Evolutionary conservation across 1,140 invertebrate genomes (phyloP), one percentile per base, ranked within the genome.

Genomic region (Drosophila mayri): DNA sequence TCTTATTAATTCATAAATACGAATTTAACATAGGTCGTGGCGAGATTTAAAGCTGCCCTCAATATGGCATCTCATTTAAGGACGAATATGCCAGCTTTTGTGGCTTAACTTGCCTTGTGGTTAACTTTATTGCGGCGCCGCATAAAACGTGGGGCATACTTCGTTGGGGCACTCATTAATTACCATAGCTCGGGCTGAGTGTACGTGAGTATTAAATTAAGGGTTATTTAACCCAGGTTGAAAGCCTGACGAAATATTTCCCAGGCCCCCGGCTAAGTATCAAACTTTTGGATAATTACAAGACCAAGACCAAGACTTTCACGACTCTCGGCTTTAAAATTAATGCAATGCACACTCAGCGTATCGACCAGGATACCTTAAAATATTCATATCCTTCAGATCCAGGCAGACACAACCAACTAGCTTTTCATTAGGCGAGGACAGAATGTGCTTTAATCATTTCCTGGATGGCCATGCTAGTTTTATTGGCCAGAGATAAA

Each of bases 1-100:
- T 67, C 78, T 90, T 85, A 90, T 90, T 90, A 81, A 90, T 90
- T 85, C 85, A 90, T 81, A 85, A 90, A 85, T 88, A 77, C 57
- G 62, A 63, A 79, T 68, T 81, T 79, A 38, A 46, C 57, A 67
- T 64, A 84, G 81, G 77, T 71, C 70, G 60, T 35, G 54, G 47
- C 52, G 40, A 50, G 68, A 35, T 54, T 70, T 52, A 70, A 67
- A 54, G 46, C 47, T 61, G 66, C 49, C 59, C 66, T 74, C 75
- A 85, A 81, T 84, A 79, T 79, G 66, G 79, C 66, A 90, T 67
- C 73, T 76, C 43, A 61, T 73, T 79, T 63, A n/a, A 20, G 28
- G 14, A 16, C 20, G 38, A 44, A 70, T 37, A 14, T 12, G 32
- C 20, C 37, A 37, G 59, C 43, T 22, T 38, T 11, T 66, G 35